phyloP scores from a whole-genome alignment of 2,797 vertebrate genomes.

The Cetoscarus ocellatus region DNA sequence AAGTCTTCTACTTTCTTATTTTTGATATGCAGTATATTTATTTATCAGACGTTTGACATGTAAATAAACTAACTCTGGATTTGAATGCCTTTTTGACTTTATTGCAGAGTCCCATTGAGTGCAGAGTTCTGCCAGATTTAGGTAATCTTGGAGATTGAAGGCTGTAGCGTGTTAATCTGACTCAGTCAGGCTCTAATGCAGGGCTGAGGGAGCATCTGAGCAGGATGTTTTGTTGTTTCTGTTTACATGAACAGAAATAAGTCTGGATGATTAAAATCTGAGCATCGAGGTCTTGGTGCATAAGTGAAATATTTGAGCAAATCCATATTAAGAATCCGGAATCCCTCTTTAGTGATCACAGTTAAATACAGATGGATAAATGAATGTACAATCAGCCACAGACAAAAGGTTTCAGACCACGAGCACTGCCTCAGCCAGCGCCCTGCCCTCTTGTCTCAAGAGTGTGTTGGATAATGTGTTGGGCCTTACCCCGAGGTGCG shows the following conservation, averaged over 20 bases:
- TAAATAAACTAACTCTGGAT: neutral
- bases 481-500: slow-evolving; percentile 48
- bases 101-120: neutral
- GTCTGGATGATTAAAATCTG: neutral
- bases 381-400: neutral
- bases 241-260: neutral
- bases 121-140: neutral
- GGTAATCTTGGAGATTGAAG: neutral
- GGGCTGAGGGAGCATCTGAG: neutral
- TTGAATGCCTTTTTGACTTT: neutral
- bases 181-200: neutral
- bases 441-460: slow-evolving; percentile 46
- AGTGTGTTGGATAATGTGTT: slow-evolving; percentile 55
- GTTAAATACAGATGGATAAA: neutral
- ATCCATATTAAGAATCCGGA: neutral
- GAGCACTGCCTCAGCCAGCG: slow-evolving; percentile 1
- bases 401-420: slow-evolving; percentile 9
- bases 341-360: neutral
- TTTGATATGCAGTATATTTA: neutral
- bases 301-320: neutral
- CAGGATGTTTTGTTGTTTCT: neutral
- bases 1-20: neutral
- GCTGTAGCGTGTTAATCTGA: slow-evolving; percentile 3
- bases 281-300: neutral
- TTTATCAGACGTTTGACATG: neutral